Base-by-base conservation (phyloP, 2,888 invertebrate genomes). In the Polydrusus cervinus region DNA sequence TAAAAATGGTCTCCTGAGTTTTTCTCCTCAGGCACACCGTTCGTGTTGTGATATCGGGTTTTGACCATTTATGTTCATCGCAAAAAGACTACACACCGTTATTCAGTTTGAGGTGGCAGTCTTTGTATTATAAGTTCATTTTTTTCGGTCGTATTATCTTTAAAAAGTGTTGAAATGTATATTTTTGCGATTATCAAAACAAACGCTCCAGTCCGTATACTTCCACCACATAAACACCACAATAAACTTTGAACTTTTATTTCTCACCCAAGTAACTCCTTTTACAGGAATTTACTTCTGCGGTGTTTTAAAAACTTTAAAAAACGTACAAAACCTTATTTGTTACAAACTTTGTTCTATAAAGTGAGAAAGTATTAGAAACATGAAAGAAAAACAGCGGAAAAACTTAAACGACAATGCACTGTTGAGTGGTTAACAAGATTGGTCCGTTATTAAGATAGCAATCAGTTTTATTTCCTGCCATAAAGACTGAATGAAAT, bases 361-460 rank as follows among this genome's bases (percentile, higher is more conserved):
- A 71, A 78, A 75, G 79, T 76, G 79, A 73, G 74, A 67, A 75
- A 71, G 67, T 76, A 76, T 65, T 66, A 49, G 61, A 71, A 76
- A 75, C 77, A 71, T 73, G 72, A 71, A 72, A 70, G 75, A 77
- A 78, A 71, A 74, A 75, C 67, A 70, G 61, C 64, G 47, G 81
- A 84, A 84, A 82, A 83, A 83, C 79, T 82, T 82, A 83, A 85
- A 84, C 80, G 83, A 85, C 84, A 82, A 84, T 85, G 85, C 84
- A 83, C 84, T 83, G 84, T 83, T 83, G 84, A 84, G 86, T 85
- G 85, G 86, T 87, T 86, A 86, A 87, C 86, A 86, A 86, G 87
- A 87, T 87, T 87, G 86, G 86, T 86, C 86, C 82, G 86, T 86
- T 86, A 87, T 87, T 87, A 87, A 87, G 86, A 86, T 86, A 86